Evolutionary conservation across 2,888 invertebrate genomes (phyloP).

Genomic region (Cheilosia soror): DNA sequence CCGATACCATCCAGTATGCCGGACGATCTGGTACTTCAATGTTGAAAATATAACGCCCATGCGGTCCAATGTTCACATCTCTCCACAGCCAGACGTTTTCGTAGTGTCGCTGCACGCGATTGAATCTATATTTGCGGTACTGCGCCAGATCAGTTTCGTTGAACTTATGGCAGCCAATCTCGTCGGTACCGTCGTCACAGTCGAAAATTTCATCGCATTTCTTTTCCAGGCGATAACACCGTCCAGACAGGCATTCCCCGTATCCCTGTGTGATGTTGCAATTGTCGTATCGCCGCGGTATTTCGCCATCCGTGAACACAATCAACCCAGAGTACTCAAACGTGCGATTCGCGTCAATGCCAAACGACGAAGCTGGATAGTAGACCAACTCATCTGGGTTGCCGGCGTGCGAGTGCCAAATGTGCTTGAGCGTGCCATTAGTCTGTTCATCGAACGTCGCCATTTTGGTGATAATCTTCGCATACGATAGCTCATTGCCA

Average conservation of each 20-base stretch:
- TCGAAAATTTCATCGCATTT: conserved; percentile 91
- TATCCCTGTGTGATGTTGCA: conserved; percentile 91
- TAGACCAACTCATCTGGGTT: conserved; percentile 93
- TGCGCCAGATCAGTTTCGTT: conserved; percentile 88
- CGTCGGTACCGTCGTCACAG: conserved; percentile 94
- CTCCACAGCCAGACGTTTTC: conserved; percentile 98
- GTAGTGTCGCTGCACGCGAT: conserved; percentile 94
- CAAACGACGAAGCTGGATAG: conserved; percentile 95
- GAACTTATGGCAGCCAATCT: conserved; percentile 88
- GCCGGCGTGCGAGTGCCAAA: conserved; percentile 92
- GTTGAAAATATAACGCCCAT: conserved; percentile 94
- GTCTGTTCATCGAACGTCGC: conserved; percentile 93
- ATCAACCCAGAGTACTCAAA: conserved; percentile 95
- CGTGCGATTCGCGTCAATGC: conserved; percentile 96
- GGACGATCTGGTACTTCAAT: conserved; percentile 93
- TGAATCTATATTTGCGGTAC: conserved; percentile 92
- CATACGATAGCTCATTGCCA: conserved; percentile 94
- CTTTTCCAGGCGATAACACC: conserved; percentile 90
- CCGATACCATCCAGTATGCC: conserved; percentile 96
- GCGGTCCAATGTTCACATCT: conserved; percentile 96
- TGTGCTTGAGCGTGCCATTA: conserved; percentile 92
- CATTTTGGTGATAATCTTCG: conserved; percentile 94
- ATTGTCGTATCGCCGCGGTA: conserved; percentile 87
- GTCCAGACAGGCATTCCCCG: conserved; percentile 92
- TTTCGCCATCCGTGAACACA: conserved; percentile 94